phyloP scores from a whole-genome alignment of 92 coral and sea anemone genomes.

The Galaxea fascicularis region DNA sequence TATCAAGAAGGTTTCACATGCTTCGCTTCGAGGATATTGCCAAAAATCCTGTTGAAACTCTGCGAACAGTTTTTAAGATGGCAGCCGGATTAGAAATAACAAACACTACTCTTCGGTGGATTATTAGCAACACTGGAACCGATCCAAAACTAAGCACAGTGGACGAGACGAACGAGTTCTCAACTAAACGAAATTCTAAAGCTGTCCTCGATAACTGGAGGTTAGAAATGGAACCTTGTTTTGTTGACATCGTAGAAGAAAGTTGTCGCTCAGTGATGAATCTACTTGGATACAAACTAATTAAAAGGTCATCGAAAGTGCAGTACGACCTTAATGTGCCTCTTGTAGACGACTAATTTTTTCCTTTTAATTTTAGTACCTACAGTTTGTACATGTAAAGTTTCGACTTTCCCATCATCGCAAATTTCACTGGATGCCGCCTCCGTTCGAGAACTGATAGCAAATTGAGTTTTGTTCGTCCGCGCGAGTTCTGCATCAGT shows the following conservation, averaged over 20 bases:
- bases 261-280: constrained; percentile 77
- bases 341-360: constrained; percentile 3
- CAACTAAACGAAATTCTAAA: constrained; percentile 22
- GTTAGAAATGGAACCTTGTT: constrained; percentile 67
- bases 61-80: constrained; percentile 9
- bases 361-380: too few species aligned
- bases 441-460: too few species aligned
- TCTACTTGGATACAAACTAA: constrained; percentile 66
- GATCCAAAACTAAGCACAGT: not conserved
- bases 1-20: constrained; percentile 44
- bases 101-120: constrained; percentile 13
- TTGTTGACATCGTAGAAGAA: constrained; percentile 72
- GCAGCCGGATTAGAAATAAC: not conserved
- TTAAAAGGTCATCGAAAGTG: constrained; percentile 1
- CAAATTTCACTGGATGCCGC: too few species aligned
- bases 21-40: constrained; percentile 90
- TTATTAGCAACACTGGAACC: not conserved
- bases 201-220: constrained; percentile 62
- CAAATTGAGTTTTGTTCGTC: too few species aligned
- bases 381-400: too few species aligned
- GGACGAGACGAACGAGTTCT: not conserved
- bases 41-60: constrained; percentile 60
- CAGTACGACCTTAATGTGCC: constrained; percentile 25
- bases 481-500: too few species aligned
- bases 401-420: too few species aligned